phyloP scores from a whole-genome alignment of 2,797 vertebrate species.

The Telmatherina bonti region DNA sequence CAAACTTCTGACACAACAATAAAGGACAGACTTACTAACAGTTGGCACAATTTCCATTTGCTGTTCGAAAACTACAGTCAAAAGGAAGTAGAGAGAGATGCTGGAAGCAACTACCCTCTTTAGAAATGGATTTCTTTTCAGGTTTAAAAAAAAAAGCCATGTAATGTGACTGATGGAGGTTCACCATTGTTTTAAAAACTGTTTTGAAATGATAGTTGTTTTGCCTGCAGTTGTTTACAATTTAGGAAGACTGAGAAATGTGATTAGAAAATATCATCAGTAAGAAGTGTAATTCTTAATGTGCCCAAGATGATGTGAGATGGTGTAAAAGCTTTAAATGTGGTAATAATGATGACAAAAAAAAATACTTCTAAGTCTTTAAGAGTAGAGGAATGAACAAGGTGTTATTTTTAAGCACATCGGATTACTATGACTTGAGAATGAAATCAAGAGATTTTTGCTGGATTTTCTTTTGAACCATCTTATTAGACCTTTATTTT shows the following conservation, averaged over 20 bases:
- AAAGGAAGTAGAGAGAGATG: neutral
- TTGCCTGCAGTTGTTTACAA: neutral
- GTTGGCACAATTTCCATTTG: neutral
- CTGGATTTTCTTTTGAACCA: neutral
- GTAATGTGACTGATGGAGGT: neutral
- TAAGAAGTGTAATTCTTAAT: neutral
- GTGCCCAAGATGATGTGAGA: neutral
- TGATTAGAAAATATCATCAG: neutral
- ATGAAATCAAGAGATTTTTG: neutral
- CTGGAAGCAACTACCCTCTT: neutral
- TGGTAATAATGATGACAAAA: neutral
- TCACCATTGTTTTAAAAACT: neutral
- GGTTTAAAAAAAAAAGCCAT: neutral
- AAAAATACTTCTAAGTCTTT: neutral
- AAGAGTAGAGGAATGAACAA: neutral
- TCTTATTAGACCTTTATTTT: neutral
- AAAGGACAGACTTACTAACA: neutral
- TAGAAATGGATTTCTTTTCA: neutral
- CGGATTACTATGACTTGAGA: neutral
- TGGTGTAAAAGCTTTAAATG: neutral
- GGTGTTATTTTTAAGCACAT: neutral
- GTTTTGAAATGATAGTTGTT: no score
- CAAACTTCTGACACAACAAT: neutral
- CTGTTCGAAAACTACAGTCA: neutral
- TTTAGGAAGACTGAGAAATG: neutral